Evolutionary conservation across 2,113 vertebrate species (phyloP), one percentile per base, ranked within the genome.

Genomic region (Sorex araneus): DNA sequence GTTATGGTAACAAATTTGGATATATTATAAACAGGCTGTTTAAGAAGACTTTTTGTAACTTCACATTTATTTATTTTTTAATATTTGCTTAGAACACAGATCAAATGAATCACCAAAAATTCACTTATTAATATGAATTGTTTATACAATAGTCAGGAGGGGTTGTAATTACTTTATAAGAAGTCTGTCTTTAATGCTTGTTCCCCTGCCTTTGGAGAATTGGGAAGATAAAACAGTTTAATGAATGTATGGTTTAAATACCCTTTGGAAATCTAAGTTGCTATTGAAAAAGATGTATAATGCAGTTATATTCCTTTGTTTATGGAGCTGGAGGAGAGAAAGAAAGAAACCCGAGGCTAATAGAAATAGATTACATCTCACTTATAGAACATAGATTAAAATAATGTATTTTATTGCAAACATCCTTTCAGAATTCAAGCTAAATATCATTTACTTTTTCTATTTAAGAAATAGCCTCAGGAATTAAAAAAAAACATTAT

Each of bases 371-470:
- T 95, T 95, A 77, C 64, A 91, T 93, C 73, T 96, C 94, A 94
- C 89, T 94, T 89, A 94, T 83, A 60, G 79, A 92, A 94, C 83
- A 89, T 89, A 95, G 86, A 95, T 95, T 95, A 95, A 95, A 95
- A 95, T 94, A 95, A 96, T 90, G 63, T 77, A 93, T 94, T 94
- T 95, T 93, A 96, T 89, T 94, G 67, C 93, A n/a, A 45, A 28
- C 67, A 36, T 95, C 91, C 76, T 85, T 95, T 95, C 63, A 95
- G 95, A 95, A 95, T 94, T 97, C 50, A 92, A 92, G 92, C 75
- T 93, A 93, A 94, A 87, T 92, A 95, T 95, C 94, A 95, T 95
- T 95, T 95, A 93, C 86, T 89, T 95, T 93, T 96, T 91, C 95
- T 94, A 95, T 93, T 94, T 96, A 97, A 93, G 85, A 73, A 90